Evolutionary conservation across 2,113 vertebrate genomes (phyloP).

Genomic region (Tetraodon nigroviridis): DNA sequence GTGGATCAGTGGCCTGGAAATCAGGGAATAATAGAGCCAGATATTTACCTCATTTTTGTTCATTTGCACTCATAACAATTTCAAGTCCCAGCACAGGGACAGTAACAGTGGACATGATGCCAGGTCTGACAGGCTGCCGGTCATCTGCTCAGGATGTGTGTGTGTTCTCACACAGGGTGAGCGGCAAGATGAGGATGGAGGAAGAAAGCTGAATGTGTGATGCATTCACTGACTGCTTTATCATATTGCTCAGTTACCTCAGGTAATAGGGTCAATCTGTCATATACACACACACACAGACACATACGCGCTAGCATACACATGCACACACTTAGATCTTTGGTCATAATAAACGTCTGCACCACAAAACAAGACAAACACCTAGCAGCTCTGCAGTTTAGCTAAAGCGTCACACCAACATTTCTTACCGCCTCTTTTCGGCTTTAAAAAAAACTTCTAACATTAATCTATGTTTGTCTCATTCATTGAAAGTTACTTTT

Average conservation of each 20-base stretch:
- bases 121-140: constrained; percentile 19
- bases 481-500: too few species aligned
- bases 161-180: not conserved
- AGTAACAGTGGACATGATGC: constrained; percentile 52
- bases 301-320: too few species aligned
- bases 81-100: constrained; percentile 66
- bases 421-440: too few species aligned
- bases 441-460: too few species aligned
- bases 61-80: constrained; percentile 88
- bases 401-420: too few species aligned
- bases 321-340: not conserved
- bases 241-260: not conserved
- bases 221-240: constrained; percentile 11
- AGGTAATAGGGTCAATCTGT: not conserved
- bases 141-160: constrained; percentile 9
- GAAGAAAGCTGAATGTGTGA: constrained; percentile 6
- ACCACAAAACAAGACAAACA: too few species aligned
- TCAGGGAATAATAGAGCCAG: constrained; percentile 84
- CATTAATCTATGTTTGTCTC: too few species aligned
- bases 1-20: constrained; percentile 85
- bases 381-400: too few species aligned
- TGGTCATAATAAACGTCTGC: too few species aligned
- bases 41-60: constrained; percentile 79
- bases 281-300: not conserved
- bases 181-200: not conserved